These are phyloP conservation scores for Sesamia nonagrioides DNA, from an alignment of 1,140 invertebrate species.

Conservation along the genomic window DNA sequence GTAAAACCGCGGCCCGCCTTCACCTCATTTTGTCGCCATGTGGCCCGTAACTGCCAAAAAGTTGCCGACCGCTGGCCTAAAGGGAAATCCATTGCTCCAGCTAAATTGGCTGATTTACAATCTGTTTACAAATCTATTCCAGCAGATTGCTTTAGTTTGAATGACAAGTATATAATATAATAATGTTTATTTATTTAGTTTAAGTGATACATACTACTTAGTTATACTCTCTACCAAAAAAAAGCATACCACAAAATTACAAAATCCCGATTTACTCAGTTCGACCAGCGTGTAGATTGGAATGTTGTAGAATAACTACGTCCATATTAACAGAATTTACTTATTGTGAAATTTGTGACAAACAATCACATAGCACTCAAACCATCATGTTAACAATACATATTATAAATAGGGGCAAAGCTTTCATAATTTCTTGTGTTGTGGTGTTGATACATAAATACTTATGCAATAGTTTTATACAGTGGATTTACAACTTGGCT, in stretches of 20 bases:
- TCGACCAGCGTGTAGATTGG: no score
- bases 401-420: conserved; percentile 41
- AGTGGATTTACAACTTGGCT: conserved; percentile 80
- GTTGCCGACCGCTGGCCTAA: no score
- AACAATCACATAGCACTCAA: conserved; percentile 67
- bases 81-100: conserved; percentile 57
- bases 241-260: not conserved
- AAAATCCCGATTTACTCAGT: no score
- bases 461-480: conserved; percentile 66
- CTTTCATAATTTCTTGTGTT: not conserved
- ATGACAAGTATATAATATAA: not conserved
- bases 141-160: conserved; percentile 1
- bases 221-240: not conserved
- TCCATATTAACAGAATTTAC: conserved; percentile 57
- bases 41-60: no score
- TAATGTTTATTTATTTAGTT: not conserved
- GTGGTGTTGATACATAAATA: conserved; percentile 26
- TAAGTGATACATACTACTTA: conserved; percentile 2
- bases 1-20: no score
- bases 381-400: conserved; percentile 60
- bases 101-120: conserved; percentile 19
- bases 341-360: conserved; percentile 82
- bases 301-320: no score
- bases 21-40: no score
- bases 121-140: conserved; percentile 1